Base-by-base conservation (phyloP, 2,888 invertebrate genomes). In the Caenorhabditis doughertyi region DNA sequence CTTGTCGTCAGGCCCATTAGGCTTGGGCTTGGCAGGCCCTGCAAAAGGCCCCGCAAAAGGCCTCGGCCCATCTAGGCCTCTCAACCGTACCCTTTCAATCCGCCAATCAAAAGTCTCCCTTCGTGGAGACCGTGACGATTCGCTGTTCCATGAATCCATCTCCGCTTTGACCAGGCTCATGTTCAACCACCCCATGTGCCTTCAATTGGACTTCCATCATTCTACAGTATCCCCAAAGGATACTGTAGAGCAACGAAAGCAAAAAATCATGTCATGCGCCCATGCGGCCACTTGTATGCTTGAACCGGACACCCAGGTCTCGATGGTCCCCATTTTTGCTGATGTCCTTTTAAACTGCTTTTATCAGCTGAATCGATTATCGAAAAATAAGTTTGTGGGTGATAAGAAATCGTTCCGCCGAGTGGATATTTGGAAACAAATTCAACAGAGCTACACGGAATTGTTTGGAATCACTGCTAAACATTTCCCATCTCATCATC, bases 311-410 rank as follows among this genome's bases (percentile, higher is more conserved):
- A 68, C 72, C 9, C 71, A 71, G 18, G 16, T 80, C 7, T 81
- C 81, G n/a, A 84, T 81, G 64, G 51, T 90, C 8, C 84, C 85
- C 0, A 67, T 90, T 7, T 84, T 89, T 44, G 87, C 88, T 16
- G 89, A 90, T 51, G 88, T 89, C 3, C 83, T 89, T 32, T 82
- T 90, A 25, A 87, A 90, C 81, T 85, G 88, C 76, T 90, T 89
- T 81, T 87, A 84, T 58, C 87, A 89, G 25, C 44, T 90, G 70
- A 85, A 88, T 74, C 71, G 81, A n/a, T 62, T 90, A 4, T 88
- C 89, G 3, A 80, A 76, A 55, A 85, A 83, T 44, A 80, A 74
- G 32, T 82, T 81, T 16, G 76, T 65, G 11, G 60, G 62, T 18
- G 81, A 83, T 21, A 81, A 81, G 35, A 83, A 77, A 18, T 70